Conservation (phyloP, 2,797 vertebrate genomes). For the Etheostoma nigrum region DNA sequence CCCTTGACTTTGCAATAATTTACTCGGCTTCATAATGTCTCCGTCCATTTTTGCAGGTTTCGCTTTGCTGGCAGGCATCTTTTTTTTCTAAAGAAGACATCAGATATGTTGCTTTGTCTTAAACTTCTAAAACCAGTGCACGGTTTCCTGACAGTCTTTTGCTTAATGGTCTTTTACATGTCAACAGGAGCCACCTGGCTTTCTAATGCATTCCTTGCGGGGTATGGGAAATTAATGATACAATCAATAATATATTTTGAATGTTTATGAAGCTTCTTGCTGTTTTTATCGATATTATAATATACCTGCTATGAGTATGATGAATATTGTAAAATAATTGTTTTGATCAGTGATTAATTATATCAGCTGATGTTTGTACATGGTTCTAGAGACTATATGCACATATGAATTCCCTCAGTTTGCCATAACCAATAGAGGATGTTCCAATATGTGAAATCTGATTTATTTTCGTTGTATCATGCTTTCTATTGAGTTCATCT, state of each 20-base stretch:
- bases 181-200: constrained; percentile 63
- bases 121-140: constrained; percentile 68
- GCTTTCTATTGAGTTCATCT: constrained; percentile 64
- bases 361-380: constrained; percentile 83
- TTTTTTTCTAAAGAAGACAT: constrained; percentile 71
- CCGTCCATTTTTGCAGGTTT: constrained; percentile 67
- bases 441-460: constrained; percentile 72
- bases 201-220: constrained; percentile 70
- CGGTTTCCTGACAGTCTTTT: constrained; percentile 70
- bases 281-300: constrained; percentile 85
- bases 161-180: constrained; percentile 72
- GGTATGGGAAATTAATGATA: constrained; percentile 69
- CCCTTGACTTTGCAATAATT: constrained; percentile 85
- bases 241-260: constrained; percentile 82
- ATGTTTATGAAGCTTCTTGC: constrained; percentile 84
- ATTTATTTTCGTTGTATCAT: constrained; percentile 72
- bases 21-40: constrained; percentile 77
- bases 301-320: constrained; percentile 83
- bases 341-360: constrained; percentile 84
- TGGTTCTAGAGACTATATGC: constrained; percentile 78
- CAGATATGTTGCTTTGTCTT: constrained; percentile 74
- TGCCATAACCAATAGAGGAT: constrained; percentile 61
- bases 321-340: constrained; percentile 82
- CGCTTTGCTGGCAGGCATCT: constrained; percentile 68
- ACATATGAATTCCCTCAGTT: constrained; percentile 73